Evolutionary conservation across 1,140 invertebrate genomes (phyloP).

Genomic region (Drosophila persimilis): DNA sequence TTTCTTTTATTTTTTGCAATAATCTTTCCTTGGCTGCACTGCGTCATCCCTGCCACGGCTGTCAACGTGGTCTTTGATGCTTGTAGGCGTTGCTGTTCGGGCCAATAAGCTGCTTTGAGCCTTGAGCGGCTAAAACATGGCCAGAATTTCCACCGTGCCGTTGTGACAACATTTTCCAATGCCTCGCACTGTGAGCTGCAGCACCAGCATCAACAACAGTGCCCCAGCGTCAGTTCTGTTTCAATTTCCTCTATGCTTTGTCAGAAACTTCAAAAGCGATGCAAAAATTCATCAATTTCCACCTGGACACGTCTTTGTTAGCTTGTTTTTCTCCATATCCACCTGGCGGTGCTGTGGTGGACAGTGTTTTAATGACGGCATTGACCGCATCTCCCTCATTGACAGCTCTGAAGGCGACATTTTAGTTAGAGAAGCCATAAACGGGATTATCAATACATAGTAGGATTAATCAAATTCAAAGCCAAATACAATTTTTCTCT

Average conservation of each 20-base stretch:
- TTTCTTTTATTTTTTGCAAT: constrained; percentile 28
- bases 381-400: constrained; percentile 1
- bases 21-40: constrained; percentile 25
- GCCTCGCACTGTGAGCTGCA: constrained; percentile 16
- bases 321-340: constrained; percentile 25
- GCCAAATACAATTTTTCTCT: no score
- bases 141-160: constrained; percentile 28
- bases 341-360: constrained; percentile 1
- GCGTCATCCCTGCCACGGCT: constrained; percentile 15
- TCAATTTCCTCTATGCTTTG: constrained; percentile 39
- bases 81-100: constrained; percentile 46
- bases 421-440: no score
- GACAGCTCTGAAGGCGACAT: background rate
- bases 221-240: constrained; percentile 19
- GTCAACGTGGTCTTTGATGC: constrained; percentile 35
- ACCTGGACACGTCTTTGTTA: constrained; percentile 34
- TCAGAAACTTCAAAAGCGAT: constrained; percentile 29
- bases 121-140: constrained; percentile 40
- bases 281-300: constrained; percentile 66
- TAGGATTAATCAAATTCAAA: no score
- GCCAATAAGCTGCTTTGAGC: constrained; percentile 61
- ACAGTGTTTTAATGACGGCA: background rate
- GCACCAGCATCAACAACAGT: constrained; percentile 17
- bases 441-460: no score
- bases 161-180: constrained; percentile 10